Evolutionary conservation across 37 sponge, comb jelly and placozoan genomes (phyloP).

Genomic region (Hexactinellida sp.): DNA sequence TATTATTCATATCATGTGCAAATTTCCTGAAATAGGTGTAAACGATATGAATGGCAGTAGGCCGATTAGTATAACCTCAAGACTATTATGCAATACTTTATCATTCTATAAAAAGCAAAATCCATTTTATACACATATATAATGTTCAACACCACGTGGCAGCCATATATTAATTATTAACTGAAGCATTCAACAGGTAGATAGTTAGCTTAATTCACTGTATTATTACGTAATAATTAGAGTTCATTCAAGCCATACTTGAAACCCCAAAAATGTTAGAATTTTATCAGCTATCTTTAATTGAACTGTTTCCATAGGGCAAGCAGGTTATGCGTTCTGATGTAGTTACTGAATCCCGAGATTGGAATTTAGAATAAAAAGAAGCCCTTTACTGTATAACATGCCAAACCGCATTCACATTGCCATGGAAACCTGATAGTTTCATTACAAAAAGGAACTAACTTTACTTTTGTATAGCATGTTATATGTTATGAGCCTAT

Average conservation of each 20-base stretch:
- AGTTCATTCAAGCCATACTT: slow-evolving; percentile 16
- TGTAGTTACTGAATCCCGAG: not conserved
- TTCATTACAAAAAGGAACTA: slow-evolving; percentile 17
- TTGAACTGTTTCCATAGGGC: not conserved
- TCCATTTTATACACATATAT: too few species aligned
- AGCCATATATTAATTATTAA: too few species aligned
- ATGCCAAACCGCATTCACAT: slow-evolving; percentile 12
- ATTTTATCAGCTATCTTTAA: not conserved
- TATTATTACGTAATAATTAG: too few species aligned
- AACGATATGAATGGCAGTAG: too few species aligned
- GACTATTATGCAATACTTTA: too few species aligned
- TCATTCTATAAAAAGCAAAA: too few species aligned
- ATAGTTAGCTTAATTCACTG: too few species aligned
- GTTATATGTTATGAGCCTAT: not conserved
- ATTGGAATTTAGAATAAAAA: slow-evolving; percentile 4
- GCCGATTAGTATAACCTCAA: too few species aligned
- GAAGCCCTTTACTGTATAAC: slow-evolving; percentile 4
- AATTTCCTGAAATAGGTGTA: too few species aligned
- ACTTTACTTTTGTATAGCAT: not conserved
- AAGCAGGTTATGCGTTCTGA: not conserved
- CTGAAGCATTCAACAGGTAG: too few species aligned
- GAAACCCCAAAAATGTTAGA: not conserved
- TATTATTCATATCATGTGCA: too few species aligned
- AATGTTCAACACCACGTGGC: too few species aligned
- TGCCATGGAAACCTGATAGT: slow-evolving; percentile 16